These are phyloP conservation scores for Bungarus multicinctus DNA, from an alignment of 2,113 vertebrate genomes.

Conservation along the genomic window DNA sequence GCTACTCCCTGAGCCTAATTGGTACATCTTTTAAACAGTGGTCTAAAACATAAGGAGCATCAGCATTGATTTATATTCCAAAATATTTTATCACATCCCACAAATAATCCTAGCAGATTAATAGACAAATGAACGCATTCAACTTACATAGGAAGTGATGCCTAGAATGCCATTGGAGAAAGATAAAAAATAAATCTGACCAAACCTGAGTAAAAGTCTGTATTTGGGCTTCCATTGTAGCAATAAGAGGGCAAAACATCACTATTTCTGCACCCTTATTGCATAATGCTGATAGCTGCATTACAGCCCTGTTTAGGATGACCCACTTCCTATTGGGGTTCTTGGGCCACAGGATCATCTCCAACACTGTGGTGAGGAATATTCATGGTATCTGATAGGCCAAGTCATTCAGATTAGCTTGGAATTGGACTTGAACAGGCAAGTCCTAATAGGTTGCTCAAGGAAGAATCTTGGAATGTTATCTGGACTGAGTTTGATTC, in stretches of 20 bases:
- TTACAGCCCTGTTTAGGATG: neutral
- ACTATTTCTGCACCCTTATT: neutral
- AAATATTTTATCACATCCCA: neutral
- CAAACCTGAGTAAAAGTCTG: neutral
- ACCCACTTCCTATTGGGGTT: neutral
- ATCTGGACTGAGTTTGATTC: neutral
- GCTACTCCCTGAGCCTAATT: neutral
- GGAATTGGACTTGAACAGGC: neutral
- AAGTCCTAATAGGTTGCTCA: neutral
- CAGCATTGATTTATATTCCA: neutral
- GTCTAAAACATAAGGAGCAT: neutral
- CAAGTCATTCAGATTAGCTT: neutral
- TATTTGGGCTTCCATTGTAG: neutral
- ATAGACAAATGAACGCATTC: neutral
- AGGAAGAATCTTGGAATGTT: neutral
- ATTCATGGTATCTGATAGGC: neutral
- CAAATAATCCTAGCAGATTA: neutral
- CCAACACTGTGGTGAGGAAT: neutral
- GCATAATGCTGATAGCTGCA: neutral
- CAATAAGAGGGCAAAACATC: neutral
- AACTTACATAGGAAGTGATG: neutral
- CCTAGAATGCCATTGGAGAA: neutral
- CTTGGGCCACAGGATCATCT: neutral
- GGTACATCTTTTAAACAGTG: neutral
- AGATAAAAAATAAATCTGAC: neutral